Conservation (phyloP, 2,797 vertebrate species). For the Paedocypris micromegethes region DNA sequence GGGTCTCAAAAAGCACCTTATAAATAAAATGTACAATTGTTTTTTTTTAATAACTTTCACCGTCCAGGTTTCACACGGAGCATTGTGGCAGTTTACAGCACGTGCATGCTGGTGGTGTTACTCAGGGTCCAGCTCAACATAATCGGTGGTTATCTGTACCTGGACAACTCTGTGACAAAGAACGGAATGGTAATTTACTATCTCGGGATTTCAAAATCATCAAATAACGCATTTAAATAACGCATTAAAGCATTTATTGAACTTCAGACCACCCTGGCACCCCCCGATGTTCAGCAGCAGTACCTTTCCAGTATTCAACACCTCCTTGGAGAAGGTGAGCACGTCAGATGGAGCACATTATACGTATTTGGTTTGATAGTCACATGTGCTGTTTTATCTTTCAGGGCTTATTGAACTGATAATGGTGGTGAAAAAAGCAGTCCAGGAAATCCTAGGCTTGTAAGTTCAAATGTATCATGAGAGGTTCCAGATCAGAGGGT, state of each 20-base stretch:
- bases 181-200: constrained; percentile 71
- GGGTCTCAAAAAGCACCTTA: too few species aligned
- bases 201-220: neutral
- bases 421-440: constrained; percentile 85
- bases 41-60: neutral
- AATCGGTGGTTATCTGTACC: constrained; percentile 94
- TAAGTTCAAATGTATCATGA: constrained; percentile 52
- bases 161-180: constrained; percentile 85
- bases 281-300: constrained; percentile 93
- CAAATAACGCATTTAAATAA: neutral
- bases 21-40: too few species aligned
- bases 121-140: constrained; percentile 92
- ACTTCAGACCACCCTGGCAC: constrained; percentile 75
- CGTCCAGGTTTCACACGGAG: constrained; percentile 88
- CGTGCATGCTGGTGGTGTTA: constrained; percentile 92
- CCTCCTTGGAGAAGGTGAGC: constrained; percentile 87
- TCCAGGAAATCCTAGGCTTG: constrained; percentile 83
- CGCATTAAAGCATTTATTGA: neutral
- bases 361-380: neutral
- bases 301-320: constrained; percentile 97
- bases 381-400: constrained; percentile 1
- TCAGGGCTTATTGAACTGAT: constrained; percentile 85
- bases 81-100: constrained; percentile 89
- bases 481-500: too few species aligned
- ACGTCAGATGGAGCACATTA: constrained; percentile 1